Conservation (phyloP, 2,113 vertebrate genomes). For the Uropsilus gracilis region DNA sequence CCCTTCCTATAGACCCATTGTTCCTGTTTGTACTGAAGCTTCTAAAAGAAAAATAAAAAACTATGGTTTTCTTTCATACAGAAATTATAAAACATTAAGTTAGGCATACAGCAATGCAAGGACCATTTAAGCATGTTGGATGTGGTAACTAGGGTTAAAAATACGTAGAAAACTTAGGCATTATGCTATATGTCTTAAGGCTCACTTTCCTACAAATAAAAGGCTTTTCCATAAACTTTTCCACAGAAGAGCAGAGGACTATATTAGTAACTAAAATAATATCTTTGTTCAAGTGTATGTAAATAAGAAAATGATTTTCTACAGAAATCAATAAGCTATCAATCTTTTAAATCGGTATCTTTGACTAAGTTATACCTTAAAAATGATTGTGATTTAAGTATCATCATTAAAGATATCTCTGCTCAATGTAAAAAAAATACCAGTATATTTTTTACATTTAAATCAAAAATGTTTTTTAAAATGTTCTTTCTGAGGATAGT, state of each 20-base stretch:
- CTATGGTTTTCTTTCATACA: background rate
- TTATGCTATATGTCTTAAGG: background rate
- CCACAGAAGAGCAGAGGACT: background rate
- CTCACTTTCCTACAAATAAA: background rate
- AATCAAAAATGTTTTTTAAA: background rate
- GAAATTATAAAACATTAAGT: background rate
- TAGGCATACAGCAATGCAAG: background rate
- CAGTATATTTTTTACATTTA: constrained; percentile 9
- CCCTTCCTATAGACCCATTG: background rate
- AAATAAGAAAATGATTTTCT: background rate
- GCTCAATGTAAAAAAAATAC: background rate
- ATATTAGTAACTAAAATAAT: background rate
- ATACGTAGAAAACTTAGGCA: background rate
- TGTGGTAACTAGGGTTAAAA: background rate
- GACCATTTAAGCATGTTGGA: background rate
- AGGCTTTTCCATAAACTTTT: too few species aligned
- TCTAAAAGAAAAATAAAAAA: constrained; percentile 8
- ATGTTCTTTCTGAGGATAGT: background rate
- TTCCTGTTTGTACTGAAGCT: background rate
- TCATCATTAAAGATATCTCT: background rate
- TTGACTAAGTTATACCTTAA: background rate
- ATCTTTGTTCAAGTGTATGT: background rate
- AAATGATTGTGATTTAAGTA: background rate
- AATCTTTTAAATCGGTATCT: background rate
- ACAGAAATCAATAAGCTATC: background rate